Percentiles rank a stretch among this genome's conserved stretches.
phyloP scores from a whole-genome alignment of 2,113 vertebrate genomes.

The Elephas maximus region DNA sequence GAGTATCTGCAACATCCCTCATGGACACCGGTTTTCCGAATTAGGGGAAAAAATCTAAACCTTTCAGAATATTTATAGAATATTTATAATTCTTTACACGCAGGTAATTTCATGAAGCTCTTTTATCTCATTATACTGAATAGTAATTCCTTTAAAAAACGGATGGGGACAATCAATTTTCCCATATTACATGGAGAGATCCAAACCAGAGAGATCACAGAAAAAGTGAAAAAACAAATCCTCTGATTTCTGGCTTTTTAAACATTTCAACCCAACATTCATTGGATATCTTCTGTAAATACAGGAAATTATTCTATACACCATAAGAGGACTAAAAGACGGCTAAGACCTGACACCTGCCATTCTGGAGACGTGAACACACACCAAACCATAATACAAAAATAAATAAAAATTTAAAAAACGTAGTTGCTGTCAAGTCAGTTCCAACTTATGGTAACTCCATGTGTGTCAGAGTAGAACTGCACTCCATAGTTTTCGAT shows the following conservation, averaged over 20 bases:
- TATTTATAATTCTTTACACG: not conserved
- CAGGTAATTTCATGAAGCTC: not conserved
- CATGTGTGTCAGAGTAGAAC: not conserved
- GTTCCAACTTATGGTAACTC: not conserved
- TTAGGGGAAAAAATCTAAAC: not conserved
- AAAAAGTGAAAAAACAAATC: slow-evolving; percentile 43
- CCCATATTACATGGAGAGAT: not conserved
- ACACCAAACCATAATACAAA: not conserved
- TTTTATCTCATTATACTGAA: not conserved
- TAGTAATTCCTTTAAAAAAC: not conserved
- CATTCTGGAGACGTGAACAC: not conserved
- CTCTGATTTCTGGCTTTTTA: not conserved
- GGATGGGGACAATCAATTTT: not conserved
- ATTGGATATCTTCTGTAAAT: not conserved
- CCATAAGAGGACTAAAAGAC: not conserved
- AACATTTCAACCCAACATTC: not conserved
- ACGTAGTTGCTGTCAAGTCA: not conserved
- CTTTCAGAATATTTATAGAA: not conserved
- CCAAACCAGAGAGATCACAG: slow-evolving; percentile 32
- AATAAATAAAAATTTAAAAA: not conserved
- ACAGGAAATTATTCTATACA: not conserved
- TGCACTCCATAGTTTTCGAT: not conserved
- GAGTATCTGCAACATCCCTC: not conserved
- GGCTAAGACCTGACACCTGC: not conserved
- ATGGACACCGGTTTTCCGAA: not conserved